Percentiles rank a stretch among this genome's conserved stretches.
Evolutionary conservation across 2,797 vertebrate genomes (phyloP).

Genomic region (Myotis myotis): DNA sequence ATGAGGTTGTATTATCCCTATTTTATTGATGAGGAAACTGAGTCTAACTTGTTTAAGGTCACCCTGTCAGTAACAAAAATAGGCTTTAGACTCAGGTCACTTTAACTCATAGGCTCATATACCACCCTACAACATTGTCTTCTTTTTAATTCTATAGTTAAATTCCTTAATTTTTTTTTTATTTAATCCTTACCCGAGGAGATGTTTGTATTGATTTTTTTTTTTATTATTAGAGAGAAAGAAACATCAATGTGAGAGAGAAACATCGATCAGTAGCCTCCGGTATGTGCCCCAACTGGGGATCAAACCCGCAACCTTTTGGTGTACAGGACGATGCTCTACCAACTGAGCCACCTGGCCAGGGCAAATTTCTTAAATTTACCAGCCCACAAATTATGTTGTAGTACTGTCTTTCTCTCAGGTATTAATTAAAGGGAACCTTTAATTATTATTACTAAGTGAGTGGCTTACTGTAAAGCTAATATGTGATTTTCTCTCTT

Average conservation of each 20-base stretch:
- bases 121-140: background rate
- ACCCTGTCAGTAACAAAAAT: conserved; percentile 25
- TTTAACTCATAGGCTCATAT: background rate
- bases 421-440: background rate
- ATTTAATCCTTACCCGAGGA: background rate
- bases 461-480: background rate
- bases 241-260: background rate
- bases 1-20: background rate
- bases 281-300: background rate
- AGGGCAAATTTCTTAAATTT: conserved; percentile 34
- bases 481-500: background rate
- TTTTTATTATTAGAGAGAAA: background rate
- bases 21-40: conserved; percentile 42
- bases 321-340: background rate
- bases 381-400: background rate
- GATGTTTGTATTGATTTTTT: background rate
- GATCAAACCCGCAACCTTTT: background rate
- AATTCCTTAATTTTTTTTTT: conserved; percentile 24
- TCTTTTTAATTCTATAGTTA: conserved; percentile 24
- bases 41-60: conserved; percentile 8
- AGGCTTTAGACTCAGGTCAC: background rate
- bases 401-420: background rate
- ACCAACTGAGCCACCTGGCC: background rate
- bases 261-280: background rate
- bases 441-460: conserved; percentile 11